Evolutionary conservation across 2,797 vertebrate species (phyloP).

Genomic region (Chromobotia macracanthus): DNA sequence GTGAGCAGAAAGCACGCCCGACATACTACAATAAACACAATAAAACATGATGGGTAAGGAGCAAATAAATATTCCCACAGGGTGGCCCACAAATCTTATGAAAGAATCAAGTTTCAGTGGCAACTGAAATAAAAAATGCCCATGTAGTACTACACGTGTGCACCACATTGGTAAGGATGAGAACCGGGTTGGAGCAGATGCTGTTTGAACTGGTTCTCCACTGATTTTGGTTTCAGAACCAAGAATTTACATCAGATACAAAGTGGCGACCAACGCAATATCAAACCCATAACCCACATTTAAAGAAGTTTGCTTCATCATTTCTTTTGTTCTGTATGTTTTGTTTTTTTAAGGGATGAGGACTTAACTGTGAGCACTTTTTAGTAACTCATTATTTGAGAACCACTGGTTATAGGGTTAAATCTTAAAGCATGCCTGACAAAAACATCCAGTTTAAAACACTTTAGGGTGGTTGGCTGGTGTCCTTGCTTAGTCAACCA

Average conservation of each 20-base stretch:
- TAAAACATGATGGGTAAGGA: conserved; percentile 52
- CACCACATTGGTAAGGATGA: conserved; percentile 67
- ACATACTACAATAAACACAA: conserved; percentile 64
- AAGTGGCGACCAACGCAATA: background rate
- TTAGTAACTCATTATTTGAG: too few relatives aligned
- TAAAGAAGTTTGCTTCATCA: background rate
- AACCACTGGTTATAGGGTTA: too few relatives aligned
- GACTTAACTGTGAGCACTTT: too few relatives aligned
- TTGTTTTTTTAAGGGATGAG: background rate
- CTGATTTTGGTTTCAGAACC: conserved; percentile 5
- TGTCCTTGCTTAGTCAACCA: too few relatives aligned
- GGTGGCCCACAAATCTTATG: conserved; percentile 59
- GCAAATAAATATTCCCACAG: conserved; percentile 58
- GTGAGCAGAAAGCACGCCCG: conserved; percentile 61
- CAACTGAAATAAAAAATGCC: conserved; percentile 55
- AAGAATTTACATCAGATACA: background rate
- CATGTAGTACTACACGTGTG: conserved; percentile 60
- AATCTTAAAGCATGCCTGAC: too few relatives aligned
- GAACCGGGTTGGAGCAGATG: background rate
- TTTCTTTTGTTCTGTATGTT: background rate
- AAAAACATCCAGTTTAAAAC: too few relatives aligned
- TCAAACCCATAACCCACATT: background rate
- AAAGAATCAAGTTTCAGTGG: conserved; percentile 59
- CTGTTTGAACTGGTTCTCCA: background rate
- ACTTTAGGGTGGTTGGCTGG: too few relatives aligned